A percentile compares a stretch with the other conserved stretches of the same genome.
phyloP scores from a whole-genome alignment of 2,888 invertebrate genomes.

The Ormia ochracea region DNA sequence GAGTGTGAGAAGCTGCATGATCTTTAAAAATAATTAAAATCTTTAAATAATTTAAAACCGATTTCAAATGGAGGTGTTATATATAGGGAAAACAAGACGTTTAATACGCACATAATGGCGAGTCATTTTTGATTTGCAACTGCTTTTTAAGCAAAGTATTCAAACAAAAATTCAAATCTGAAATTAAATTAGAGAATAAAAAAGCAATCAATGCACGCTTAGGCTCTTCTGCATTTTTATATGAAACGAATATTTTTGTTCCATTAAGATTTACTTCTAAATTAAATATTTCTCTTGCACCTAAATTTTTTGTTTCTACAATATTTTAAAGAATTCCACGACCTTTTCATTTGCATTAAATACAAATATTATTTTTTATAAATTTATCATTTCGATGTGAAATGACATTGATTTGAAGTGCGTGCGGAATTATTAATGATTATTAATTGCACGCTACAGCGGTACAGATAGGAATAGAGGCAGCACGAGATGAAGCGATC shows the following conservation, averaged over 20 bases:
- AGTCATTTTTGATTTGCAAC: constrained; percentile 2
- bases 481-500: no score
- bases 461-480: not conserved
- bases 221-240: constrained; percentile 1
- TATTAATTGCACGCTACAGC: constrained; percentile 25
- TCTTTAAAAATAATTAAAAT: not conserved
- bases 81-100: not conserved
- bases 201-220: constrained; percentile 31
- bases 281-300: not conserved
- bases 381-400: constrained; percentile 27
- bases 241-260: constrained; percentile 29
- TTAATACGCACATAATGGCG: not conserved
- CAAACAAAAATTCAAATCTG: not conserved
- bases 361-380: constrained; percentile 1
- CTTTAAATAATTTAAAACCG: not conserved
- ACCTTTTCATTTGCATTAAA: constrained; percentile 44
- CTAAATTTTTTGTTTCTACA: not conserved
- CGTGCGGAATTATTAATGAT: constrained; percentile 29
- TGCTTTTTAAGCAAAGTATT: not conserved
- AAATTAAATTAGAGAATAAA: constrained; percentile 6
- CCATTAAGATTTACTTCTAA: constrained; percentile 47
- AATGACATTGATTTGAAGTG: constrained; percentile 48
- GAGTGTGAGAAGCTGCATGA: constrained; percentile 53
- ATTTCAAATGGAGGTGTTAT: constrained; percentile 26
- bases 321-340: constrained; percentile 17